A percentile compares a stretch with the other conserved stretches of the same genome.
Conservation (phyloP, 2,113 vertebrate genomes). For the Eonycteris spelaea region DNA sequence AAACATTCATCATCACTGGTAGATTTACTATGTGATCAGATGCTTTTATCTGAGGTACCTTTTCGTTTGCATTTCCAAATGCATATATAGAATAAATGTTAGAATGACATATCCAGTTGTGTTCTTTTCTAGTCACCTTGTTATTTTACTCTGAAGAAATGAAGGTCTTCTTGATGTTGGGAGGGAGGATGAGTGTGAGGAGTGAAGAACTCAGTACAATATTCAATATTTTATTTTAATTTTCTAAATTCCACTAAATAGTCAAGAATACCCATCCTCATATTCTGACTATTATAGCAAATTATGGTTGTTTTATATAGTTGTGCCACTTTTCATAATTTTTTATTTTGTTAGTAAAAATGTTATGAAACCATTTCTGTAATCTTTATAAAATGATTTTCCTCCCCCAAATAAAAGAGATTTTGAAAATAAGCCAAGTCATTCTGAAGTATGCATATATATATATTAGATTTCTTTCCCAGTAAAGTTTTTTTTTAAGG, state of each 20-base stretch:
- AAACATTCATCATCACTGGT: neutral
- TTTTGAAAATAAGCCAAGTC: conserved; percentile 32
- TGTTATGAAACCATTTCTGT: neutral
- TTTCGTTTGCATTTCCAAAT: conserved; percentile 48
- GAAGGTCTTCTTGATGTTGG: neutral
- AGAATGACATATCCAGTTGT: neutral
- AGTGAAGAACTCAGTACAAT: neutral
- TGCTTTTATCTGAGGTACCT: neutral
- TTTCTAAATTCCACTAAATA: conserved; percentile 25
- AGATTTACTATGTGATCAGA: neutral
- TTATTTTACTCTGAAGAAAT: conserved; percentile 13
- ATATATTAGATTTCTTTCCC: neutral
- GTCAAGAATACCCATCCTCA: neutral
- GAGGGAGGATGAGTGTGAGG: neutral
- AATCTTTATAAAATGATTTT: neutral
- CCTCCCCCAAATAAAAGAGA: neutral
- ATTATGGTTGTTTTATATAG: neutral
- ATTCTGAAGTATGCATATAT: neutral
- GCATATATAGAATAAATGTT: neutral
- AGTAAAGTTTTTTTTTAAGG: neutral
- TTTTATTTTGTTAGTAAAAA: conserved; percentile 43
- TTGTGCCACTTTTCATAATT: neutral
- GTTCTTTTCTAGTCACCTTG: neutral
- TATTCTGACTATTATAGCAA: neutral
- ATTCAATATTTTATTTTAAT: conserved; percentile 2